Conservation (phyloP, 2,797 vertebrate genomes). For the Phrynocephalus forsythii region DNA sequence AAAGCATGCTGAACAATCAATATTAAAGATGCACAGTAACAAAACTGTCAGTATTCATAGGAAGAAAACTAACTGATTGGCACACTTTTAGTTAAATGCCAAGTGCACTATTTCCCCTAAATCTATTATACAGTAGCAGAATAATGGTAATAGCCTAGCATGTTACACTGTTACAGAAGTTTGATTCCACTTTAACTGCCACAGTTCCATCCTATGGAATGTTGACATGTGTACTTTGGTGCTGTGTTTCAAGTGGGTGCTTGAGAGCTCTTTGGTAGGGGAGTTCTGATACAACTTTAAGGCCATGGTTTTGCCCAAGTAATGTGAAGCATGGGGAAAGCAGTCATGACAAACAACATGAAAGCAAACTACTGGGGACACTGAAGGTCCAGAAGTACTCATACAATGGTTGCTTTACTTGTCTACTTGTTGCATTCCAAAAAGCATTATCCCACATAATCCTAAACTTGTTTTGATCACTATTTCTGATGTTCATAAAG, state of each 20-base stretch:
- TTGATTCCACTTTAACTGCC: too few species aligned
- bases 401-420: background rate
- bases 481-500: background rate
- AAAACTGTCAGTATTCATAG: background rate
- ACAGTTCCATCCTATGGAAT: too few species aligned
- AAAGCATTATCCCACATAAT: background rate
- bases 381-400: background rate
- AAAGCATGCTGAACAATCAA: background rate
- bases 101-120: background rate
- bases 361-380: background rate
- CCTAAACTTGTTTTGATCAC: background rate
- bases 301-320: too few species aligned
- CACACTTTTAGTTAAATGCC: background rate
- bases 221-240: background rate
- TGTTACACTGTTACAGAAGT: too few species aligned
- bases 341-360: background rate
- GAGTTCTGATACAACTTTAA: too few species aligned
- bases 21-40: background rate
- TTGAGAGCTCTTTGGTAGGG: too few species aligned
- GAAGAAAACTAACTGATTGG: background rate
- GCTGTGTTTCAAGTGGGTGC: too few species aligned
- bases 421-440: background rate
- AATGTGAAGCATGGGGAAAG: background rate
- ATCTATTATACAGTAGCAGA: background rate
- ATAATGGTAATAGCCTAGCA: background rate